phyloP scores from a whole-genome alignment of 2,797 vertebrate genomes.

The Mallotus villosus region DNA sequence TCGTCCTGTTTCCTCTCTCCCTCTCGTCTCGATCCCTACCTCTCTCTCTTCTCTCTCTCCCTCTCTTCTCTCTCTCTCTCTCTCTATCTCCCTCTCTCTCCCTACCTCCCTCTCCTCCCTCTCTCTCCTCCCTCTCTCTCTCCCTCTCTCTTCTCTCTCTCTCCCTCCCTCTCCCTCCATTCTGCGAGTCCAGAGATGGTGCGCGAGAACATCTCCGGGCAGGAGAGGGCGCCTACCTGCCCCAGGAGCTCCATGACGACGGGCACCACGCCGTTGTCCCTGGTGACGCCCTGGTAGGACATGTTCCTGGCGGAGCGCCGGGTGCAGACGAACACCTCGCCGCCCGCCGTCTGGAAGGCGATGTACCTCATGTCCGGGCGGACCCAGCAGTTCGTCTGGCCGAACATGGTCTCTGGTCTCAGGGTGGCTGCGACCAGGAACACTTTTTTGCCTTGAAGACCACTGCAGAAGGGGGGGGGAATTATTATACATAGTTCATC shows the following conservation, averaged over 20 bases:
- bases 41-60: too few relatives aligned
- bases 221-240: constrained; percentile 78
- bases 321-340: constrained; percentile 90
- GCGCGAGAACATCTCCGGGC: too few relatives aligned
- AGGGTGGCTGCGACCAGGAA: constrained; percentile 95
- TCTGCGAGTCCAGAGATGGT: too few relatives aligned
- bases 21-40: too few relatives aligned
- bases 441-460: constrained; percentile 86
- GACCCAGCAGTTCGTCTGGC: constrained; percentile 98
- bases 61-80: too few relatives aligned
- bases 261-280: constrained; percentile 85
- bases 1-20: too few relatives aligned
- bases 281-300: constrained; percentile 94
- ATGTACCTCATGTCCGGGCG: constrained; percentile 94
- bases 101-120: too few relatives aligned
- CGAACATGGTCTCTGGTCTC: constrained; percentile 97
- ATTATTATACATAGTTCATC: not conserved
- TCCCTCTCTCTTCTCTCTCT: too few relatives aligned
- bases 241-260: constrained; percentile 92
- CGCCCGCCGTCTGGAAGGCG: constrained; percentile 83
- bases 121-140: too few relatives aligned
- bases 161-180: too few relatives aligned
- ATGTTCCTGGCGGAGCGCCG: constrained; percentile 93
- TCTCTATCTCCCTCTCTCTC: too few relatives aligned
- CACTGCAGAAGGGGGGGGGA: constrained; percentile 64